Conservation (phyloP, 2,888 invertebrate species). For the Lordiphosa fenestrarum region DNA sequence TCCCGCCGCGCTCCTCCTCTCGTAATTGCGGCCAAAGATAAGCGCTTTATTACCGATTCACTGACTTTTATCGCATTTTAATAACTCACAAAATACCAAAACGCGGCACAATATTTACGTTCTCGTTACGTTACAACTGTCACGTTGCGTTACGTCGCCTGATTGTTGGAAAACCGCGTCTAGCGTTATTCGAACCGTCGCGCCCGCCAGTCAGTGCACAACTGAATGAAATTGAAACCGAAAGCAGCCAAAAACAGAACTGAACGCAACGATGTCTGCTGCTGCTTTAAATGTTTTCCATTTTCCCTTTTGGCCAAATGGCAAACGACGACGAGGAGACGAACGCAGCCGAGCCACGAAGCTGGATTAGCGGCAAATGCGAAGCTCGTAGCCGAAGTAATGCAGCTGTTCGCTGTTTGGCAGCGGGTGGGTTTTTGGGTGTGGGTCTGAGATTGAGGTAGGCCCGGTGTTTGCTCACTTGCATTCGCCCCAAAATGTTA, state of each 20-base stretch:
- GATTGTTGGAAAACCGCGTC: background rate
- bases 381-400: constrained; percentile 22
- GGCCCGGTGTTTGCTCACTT: constrained; percentile 51
- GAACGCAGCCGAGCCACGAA: constrained; percentile 2
- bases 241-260: constrained; percentile 37
- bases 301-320: constrained; percentile 10
- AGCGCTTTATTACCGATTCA: constrained; percentile 76
- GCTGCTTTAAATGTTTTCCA: constrained; percentile 48
- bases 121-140: constrained; percentile 36
- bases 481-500: constrained; percentile 49
- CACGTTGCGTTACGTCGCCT: constrained; percentile 14
- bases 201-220: constrained; percentile 61
- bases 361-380: constrained; percentile 1
- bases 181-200: constrained; percentile 31
- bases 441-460: constrained; percentile 1
- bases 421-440: background rate
- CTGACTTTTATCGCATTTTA: constrained; percentile 75
- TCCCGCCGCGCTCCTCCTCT: constrained; percentile 1
- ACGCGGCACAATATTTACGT: constrained; percentile 52
- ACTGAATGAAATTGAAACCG: constrained; percentile 49
- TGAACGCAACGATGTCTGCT: constrained; percentile 46
- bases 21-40: constrained; percentile 73
- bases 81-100: constrained; percentile 75
- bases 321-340: constrained; percentile 12
- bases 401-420: constrained; percentile 40